These are phyloP conservation scores for Aethina tumida DNA, from an alignment of 1,140 invertebrate species.

Conservation along the genomic window DNA sequence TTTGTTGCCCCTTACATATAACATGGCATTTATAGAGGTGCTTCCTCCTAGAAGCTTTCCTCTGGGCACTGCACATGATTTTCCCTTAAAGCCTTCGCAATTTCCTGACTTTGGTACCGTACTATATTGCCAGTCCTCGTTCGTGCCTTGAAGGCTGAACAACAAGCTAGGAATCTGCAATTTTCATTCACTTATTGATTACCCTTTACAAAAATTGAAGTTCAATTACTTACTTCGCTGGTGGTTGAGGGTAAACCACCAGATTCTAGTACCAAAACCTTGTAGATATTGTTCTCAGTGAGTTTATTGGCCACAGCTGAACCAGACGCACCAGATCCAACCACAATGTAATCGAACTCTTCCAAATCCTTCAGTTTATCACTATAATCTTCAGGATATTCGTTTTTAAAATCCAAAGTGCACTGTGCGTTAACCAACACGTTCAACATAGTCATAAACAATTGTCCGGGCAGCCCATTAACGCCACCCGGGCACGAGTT, in stretches of 20 bases:
- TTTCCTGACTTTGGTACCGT: conserved; percentile 72
- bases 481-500: conserved; percentile 12
- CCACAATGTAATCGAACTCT: conserved; percentile 26
- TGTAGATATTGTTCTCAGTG: conserved; percentile 19
- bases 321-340: conserved; percentile 23
- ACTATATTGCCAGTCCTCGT: conserved; percentile 76
- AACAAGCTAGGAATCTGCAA: conserved; percentile 18
- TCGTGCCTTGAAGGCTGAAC: conserved; percentile 15
- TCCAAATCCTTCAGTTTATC: conserved; percentile 13
- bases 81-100: conserved; percentile 48
- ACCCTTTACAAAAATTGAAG: too few relatives aligned
- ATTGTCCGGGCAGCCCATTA: conserved; percentile 13
- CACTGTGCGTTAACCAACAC: conserved; percentile 14
- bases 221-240: conserved; percentile 20
- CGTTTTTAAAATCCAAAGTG: conserved; percentile 8
- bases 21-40: conserved; percentile 52
- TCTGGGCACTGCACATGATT: conserved; percentile 24
- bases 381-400: conserved; percentile 14
- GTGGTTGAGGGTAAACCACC: conserved; percentile 18
- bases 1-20: conserved; percentile 47
- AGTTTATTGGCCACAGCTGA: conserved; percentile 22
- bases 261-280: conserved; percentile 23
- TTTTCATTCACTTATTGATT: too few relatives aligned
- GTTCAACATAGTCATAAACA: conserved; percentile 21
- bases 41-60: conserved; percentile 46